Evolutionary conservation across 2,797 vertebrate genomes (phyloP).

Genomic region (Mus caroli): DNA sequence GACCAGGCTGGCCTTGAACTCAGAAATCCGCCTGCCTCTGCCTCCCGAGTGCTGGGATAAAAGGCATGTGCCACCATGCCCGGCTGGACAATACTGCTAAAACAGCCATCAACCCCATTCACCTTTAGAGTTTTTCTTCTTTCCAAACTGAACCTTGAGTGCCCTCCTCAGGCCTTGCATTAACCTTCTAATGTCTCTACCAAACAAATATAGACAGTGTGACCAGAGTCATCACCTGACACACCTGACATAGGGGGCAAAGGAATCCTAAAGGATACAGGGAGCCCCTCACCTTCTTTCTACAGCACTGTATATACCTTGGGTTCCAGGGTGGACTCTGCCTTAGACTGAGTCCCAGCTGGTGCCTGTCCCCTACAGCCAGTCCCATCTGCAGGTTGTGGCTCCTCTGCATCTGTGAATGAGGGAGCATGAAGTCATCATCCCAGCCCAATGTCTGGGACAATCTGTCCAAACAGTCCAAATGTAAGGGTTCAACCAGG

Average conservation of each 20-base stretch:
- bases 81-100: not conserved
- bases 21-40: no score
- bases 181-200: no score
- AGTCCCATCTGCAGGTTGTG: conserved; percentile 91
- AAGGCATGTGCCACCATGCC: no score
- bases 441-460: no score
- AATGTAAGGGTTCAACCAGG: not conserved
- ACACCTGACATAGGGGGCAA: no score
- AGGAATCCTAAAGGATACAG: not conserved
- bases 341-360: conserved; percentile 85
- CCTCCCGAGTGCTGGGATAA: no score
- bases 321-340: conserved; percentile 85
- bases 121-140: not conserved
- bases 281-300: not conserved
- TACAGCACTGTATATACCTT: conserved; percentile 78
- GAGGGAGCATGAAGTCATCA: not conserved
- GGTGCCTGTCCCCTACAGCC: conserved; percentile 85
- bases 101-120: not conserved
- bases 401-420: conserved; percentile 90
- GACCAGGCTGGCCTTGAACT: no score
- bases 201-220: no score
- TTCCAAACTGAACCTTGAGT: not conserved
- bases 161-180: not conserved
- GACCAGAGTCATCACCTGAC: not conserved
- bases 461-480: not conserved